A percentile compares a stretch with the other conserved stretches of the same genome.
Conservation (phyloP, 1,140 invertebrate genomes). For the Pygmarrhopalites habei region DNA sequence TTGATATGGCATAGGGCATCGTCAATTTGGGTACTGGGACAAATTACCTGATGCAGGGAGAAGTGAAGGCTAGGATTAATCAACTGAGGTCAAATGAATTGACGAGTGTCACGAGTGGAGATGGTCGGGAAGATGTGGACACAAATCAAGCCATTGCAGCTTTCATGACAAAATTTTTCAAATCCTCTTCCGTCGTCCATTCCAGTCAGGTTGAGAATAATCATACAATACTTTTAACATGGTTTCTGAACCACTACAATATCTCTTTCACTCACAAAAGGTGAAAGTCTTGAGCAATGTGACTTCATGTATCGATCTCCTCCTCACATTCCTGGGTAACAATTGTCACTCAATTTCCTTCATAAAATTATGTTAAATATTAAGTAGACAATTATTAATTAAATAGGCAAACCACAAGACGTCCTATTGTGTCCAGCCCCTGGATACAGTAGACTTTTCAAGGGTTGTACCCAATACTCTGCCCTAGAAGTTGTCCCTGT, state of each 20-base stretch:
- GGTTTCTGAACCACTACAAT: background rate
- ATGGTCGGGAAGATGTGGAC: background rate
- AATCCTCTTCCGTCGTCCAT: background rate
- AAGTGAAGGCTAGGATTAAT: background rate
- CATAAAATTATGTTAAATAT: too few relatives aligned
- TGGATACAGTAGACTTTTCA: conserved; percentile 8
- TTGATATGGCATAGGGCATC: conserved; percentile 2
- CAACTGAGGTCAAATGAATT: background rate
- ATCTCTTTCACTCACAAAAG: background rate
- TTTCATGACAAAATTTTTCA: conserved; percentile 14
- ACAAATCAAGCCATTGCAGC: background rate
- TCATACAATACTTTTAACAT: too few relatives aligned
- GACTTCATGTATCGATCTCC: conserved; percentile 1
- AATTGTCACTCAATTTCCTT: too few relatives aligned
- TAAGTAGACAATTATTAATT: too few relatives aligned
- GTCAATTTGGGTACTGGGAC: conserved; percentile 16
- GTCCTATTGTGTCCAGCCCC: conserved; percentile 14
- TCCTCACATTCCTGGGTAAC: background rate
- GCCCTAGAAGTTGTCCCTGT: conserved; percentile 9
- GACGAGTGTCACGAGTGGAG: background rate
- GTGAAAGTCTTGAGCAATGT: conserved; percentile 12
- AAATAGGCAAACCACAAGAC: conserved; percentile 7
- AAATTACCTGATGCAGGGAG: conserved; percentile 13
- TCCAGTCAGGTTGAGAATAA: background rate
- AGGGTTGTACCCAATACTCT: conserved; percentile 4